These are phyloP conservation scores for Vanessa atalanta DNA, from an alignment of 1,140 invertebrate genomes.

Conservation along the genomic window DNA sequence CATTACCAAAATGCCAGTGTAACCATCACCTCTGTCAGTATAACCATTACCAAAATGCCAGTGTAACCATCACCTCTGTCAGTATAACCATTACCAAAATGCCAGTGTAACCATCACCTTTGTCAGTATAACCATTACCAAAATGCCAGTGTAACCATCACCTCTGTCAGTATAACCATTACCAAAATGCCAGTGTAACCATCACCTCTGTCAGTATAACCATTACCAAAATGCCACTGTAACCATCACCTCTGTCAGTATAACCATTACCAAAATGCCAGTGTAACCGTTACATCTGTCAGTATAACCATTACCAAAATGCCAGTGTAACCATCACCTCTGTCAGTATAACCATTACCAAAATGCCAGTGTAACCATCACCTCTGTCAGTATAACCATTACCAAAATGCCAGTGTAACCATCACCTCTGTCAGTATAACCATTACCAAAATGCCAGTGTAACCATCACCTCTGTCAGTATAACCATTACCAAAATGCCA, in stretches of 20 bases:
- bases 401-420: not conserved
- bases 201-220: not conserved
- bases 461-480: not conserved
- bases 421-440: not conserved
- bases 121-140: not conserved
- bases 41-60: no score
- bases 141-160: not conserved
- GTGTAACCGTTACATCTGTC: not conserved
- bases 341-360: not conserved
- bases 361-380: not conserved
- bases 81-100: no score
- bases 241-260: not conserved
- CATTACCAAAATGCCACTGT: not conserved
- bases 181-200: not conserved
- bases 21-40: no score
- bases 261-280: not conserved
- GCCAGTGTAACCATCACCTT: not conserved
- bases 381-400: not conserved
- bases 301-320: not conserved
- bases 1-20: no score
- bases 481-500: not conserved
- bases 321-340: slow-evolving; percentile 1
- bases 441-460: not conserved
- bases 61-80: no score
- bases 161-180: not conserved